Evolutionary conservation across 2,113 vertebrate species (phyloP), one percentile per base, ranked within the genome.

Genomic region (Cinclus mexicanus): DNA sequence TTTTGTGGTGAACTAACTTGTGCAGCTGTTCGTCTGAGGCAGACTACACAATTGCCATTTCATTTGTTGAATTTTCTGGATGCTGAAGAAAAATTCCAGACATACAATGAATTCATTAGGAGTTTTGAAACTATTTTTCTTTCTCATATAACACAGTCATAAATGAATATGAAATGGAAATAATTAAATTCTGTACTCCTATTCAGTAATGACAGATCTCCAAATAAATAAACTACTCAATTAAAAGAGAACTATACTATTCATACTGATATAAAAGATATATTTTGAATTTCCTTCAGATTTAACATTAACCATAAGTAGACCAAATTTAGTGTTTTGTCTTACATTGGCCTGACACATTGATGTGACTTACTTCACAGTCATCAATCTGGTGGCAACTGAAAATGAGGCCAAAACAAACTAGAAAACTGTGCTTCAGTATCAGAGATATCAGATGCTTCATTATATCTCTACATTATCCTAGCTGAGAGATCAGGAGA

Each of bases 11-110:
- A 94, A 89, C 83, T 83, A 86, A 92, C 61, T 81, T 47, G 53
- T 61, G 56, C 82, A 93, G 80, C 79, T 94, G 85, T 80, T 95
- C 67, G 95, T 94, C 81, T 81, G 86, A 93, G 78, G 57, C 63
- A 92, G 80, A 79, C 91, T 90, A 92, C 56, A 93, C 33, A 90
- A 86, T 1, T 77, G 59, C 21, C 11, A 80, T 79, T 93, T 95
- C 50, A 83, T 80, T 90, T 90, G 31, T 13, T 88, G 79, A 83
- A 74, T 83, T 83, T 90, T 74, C n/a, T 71, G 26, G 29, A 88
- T 72, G 70, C 11, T 76, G 57, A 60, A 83, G 55, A 88, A 88
- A 91, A 94, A 80, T 68, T 68, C 19, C 57, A 94, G 65, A 78
- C 56, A 52, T 63, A 70, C n/a, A 87, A n/a, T 56, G 49, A 93